Conservation (phyloP, 2,113 vertebrate species). For the Arvicanthis niloticus region DNA sequence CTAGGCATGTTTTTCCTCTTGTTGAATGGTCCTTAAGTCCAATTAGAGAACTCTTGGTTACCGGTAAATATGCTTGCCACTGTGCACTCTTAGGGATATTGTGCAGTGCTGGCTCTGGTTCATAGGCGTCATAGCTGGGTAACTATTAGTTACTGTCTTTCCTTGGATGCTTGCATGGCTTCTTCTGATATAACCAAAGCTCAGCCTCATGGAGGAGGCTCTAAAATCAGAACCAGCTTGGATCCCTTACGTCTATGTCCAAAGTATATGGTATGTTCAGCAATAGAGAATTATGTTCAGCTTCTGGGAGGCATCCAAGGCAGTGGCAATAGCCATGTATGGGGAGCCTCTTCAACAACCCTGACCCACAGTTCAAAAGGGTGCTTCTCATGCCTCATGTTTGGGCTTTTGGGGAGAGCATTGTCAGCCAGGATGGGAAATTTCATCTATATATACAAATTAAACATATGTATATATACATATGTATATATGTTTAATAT, state of each 20-base stretch:
- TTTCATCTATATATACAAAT: neutral
- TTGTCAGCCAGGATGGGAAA: neutral
- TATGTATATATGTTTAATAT: too few species aligned
- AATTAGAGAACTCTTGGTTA: neutral
- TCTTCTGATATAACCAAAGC: neutral
- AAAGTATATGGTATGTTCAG: neutral
- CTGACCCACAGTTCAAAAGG: neutral
- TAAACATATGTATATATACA: neutral
- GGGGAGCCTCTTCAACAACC: neutral
- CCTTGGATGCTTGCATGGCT: neutral
- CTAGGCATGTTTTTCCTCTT: neutral
- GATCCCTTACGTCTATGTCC: neutral
- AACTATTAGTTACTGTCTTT: neutral
- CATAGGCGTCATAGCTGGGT: neutral
- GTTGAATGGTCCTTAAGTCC: neutral
- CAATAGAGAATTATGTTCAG: neutral
- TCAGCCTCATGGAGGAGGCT: neutral
- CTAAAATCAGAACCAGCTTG: neutral
- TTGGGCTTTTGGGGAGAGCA: neutral
- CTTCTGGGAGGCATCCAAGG: neutral
- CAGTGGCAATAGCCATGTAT: neutral
- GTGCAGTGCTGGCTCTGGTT: neutral
- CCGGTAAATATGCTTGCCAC: neutral
- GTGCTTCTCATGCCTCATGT: neutral
- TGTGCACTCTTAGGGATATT: neutral